Evolutionary conservation across 2,113 vertebrate species (phyloP).

Genomic region (Menura novaehollandiae): DNA sequence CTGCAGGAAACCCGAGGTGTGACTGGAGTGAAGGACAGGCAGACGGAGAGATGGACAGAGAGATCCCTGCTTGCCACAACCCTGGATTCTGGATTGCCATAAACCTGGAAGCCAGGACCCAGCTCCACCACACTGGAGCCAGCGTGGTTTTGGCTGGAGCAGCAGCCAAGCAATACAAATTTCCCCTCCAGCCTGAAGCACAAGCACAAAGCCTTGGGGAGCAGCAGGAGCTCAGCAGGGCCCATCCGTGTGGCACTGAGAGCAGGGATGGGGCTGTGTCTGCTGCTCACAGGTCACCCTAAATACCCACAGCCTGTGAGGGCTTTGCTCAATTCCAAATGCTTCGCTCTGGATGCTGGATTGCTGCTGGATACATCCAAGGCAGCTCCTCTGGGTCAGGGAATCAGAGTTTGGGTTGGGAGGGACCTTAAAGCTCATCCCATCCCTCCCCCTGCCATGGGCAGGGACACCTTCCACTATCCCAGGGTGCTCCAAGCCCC

Average conservation of each 20-base stretch:
- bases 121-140: neutral
- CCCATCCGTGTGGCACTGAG: neutral
- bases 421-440: fast-evolving
- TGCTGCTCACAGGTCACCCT: fast-evolving
- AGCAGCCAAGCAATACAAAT: neutral
- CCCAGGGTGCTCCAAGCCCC: neutral
- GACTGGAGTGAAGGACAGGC: neutral
- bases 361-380: neutral
- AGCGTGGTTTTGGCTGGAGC: neutral
- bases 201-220: neutral
- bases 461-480: neutral
- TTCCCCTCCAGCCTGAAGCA: neutral
- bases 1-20: neutral
- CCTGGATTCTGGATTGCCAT: neutral
- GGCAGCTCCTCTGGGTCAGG: neutral
- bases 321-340: neutral
- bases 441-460: fast-evolving
- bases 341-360: fast-evolving
- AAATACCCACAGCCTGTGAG: neutral
- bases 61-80: neutral
- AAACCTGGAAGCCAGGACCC: neutral
- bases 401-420: neutral
- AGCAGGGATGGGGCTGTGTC: neutral
- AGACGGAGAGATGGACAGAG: neutral
- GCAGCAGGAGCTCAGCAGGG: neutral